phyloP scores from a whole-genome alignment of 1,140 invertebrate species.

The Dendroctonus ponderosae region DNA sequence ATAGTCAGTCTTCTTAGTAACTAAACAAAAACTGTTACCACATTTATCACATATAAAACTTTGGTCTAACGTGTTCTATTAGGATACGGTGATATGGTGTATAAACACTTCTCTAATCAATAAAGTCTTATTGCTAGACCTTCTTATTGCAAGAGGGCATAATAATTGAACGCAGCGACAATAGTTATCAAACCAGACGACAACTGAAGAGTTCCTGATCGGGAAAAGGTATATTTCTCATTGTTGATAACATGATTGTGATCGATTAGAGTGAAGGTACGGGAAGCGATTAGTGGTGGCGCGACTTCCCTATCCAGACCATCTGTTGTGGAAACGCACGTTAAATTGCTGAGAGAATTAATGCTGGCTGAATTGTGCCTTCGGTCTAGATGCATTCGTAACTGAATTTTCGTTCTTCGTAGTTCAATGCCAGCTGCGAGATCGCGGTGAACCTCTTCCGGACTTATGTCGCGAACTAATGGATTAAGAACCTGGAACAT shows the following conservation, averaged over 20 bases:
- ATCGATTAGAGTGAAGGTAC: conserved; percentile 29
- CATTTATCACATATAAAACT: conserved; percentile 37
- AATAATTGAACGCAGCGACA: conserved; percentile 19
- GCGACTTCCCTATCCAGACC: conserved; percentile 21
- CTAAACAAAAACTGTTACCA: conserved; percentile 23
- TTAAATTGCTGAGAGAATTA: conserved; percentile 21
- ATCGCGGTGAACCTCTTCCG: no score
- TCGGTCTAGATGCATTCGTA: conserved; percentile 25
- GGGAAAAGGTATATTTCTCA: conserved; percentile 17
- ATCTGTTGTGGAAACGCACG: conserved; percentile 28
- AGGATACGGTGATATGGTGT: conserved; percentile 34
- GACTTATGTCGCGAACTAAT: no score
- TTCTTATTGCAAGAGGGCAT: conserved; percentile 18
- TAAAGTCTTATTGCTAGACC: conserved; percentile 13
- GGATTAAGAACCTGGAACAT: no score
- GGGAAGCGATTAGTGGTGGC: conserved; percentile 21
- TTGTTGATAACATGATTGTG: conserved; percentile 38
- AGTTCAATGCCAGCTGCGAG: no score
- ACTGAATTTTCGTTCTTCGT: conserved; percentile 19
- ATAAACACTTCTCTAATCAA: conserved; percentile 24
- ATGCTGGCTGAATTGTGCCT: conserved; percentile 12
- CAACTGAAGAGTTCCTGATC: not conserved
- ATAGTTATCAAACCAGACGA: conserved; percentile 3
- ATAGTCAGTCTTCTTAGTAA: conserved; percentile 27
- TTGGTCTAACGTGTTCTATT: conserved; percentile 31